Base-by-base conservation (phyloP, 2,888 invertebrate genomes). In the Meteorus colon region DNA sequence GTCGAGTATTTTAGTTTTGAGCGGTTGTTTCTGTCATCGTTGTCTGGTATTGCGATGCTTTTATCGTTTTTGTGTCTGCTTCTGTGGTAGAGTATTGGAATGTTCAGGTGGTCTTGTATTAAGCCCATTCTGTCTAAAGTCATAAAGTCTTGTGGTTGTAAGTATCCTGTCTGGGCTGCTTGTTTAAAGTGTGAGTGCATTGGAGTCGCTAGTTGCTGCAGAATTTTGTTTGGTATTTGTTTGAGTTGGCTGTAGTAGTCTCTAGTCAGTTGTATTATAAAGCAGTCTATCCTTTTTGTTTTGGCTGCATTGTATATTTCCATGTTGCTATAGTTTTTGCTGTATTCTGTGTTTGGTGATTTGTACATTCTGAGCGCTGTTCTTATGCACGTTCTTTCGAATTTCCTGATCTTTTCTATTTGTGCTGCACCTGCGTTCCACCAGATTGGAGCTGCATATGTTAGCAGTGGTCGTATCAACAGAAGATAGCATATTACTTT, bases 361-460 rank as follows among this genome's bases (percentile, higher is more conserved):
- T 34, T 31, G 29, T 51, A 69, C 12, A 51, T 8, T 10, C 16
- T 51, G 4, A 69, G 10, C 0, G 41, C 24, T 19, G 48, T 48
- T 45, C 74, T 29, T 5, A 65, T 48, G 10, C 63, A 60, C 6
- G 14, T 4, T 48, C 80, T 63, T 34, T 80, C 80, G n/a, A 79
- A 69, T 34, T 27, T 37, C 4, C 80, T 34, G 0, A 74, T 1
- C 37, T 72, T 71, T 45, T 80, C 80, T 55, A 74, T 74, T 1
- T 69, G 51, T 2, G 71, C 63, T 5, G 77, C 70, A 12, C 73
- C 65, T 0, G 31, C n/a, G n/a, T 79, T 79, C 77, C 74, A 79
- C 72, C 76, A 74, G 0, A 75, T 66, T 0, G 66, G 75, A 3
- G 76, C 14, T 8, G 62, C 4, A 29, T 62, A 62, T 24, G 62